A percentile compares a stretch with the other conserved stretches of the same genome.
phyloP scores from a whole-genome alignment of 2,113 vertebrate species.

The Embiotoca jacksoni region DNA sequence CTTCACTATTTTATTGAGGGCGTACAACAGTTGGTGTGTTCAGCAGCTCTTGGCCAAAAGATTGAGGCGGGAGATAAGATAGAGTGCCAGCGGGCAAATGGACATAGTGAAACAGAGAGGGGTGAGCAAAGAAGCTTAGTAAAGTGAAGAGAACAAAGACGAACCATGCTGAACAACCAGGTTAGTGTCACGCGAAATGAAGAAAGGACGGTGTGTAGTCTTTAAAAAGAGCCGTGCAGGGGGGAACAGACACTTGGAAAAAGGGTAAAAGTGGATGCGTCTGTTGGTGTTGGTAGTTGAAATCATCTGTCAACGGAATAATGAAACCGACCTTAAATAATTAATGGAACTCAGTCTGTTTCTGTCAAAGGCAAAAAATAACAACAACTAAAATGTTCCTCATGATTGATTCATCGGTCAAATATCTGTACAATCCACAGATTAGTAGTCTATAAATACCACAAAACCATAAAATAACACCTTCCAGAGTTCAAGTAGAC shows the following conservation, averaged over 20 bases:
- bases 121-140: slow-evolving; percentile 61
- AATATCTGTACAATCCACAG: neutral
- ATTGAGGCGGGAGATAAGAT: slow-evolving; percentile 77
- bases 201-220: slow-evolving; percentile 17
- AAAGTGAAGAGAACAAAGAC: slow-evolving; percentile 73
- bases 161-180: slow-evolving; percentile 58
- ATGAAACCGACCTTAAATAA: slow-evolving; percentile 33
- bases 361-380: neutral
- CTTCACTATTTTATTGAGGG: slow-evolving; percentile 55
- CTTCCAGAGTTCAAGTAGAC: neutral
- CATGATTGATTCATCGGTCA: neutral
- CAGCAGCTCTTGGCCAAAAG: slow-evolving; percentile 69
- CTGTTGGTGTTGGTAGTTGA: slow-evolving; percentile 6
- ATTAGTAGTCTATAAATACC: neutral
- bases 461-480: neutral
- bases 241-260: slow-evolving; percentile 2
- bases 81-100: slow-evolving; percentile 75
- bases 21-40: slow-evolving; percentile 77
- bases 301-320: slow-evolving; percentile 21
- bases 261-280: slow-evolving; percentile 18
- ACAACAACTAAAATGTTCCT: no score
- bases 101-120: slow-evolving; percentile 74
- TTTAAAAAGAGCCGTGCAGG: slow-evolving; percentile 25
- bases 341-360: neutral
- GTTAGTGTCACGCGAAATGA: slow-evolving; percentile 68